Base-by-base conservation (phyloP, 1,140 invertebrate genomes). In the Laodelphax striatellus region DNA sequence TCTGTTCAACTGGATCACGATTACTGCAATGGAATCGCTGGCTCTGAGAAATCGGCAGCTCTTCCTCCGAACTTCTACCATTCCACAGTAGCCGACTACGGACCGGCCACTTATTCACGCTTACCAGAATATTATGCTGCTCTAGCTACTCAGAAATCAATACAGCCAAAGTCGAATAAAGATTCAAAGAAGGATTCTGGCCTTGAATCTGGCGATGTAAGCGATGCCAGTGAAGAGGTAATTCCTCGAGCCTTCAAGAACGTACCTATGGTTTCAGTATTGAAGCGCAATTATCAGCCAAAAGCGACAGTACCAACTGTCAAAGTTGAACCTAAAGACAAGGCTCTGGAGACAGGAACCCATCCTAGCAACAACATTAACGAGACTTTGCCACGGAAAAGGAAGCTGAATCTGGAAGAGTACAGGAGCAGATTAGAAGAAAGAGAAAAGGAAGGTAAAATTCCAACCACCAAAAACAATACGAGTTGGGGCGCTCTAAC, bases 1-100 rank as follows among this genome's bases (percentile, higher is more conserved):
- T 71, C 64, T 13, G 69, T 77, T 10, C 73, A 75, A 52, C 58
- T 76, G 55, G 78, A 79, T 64, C 77, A 80, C 63, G 77, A 79
- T 69, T 81, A 81, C 62, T 78, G 76, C 57, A 72, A 67, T 41
- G 72, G 64, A 58, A 62, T 21, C 21, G 5, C 24, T 24, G 54
- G 52, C n/a, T 50, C 60, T 31, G 43, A 57, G 17, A 53, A 21
- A 11, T n/a, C 16, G 16, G 41, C 28, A 19, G 22, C 19, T 38
- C 54, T 34, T 34, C 9, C 19, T 34, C 38, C 11, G 1, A 59
- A 17, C n/a, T 66, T 63, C 50, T 66, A 65, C 53, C 58, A 63
- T 31, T 63, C 65, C 11, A 56, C 64, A 57, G 64, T 55, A 17
- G 58, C 63, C 13, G 63, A 64, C 9, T 64, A 66, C 52, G n/a